phyloP scores from a whole-genome alignment of 2,113 vertebrate genomes.

The Gopherus evgoodei region DNA sequence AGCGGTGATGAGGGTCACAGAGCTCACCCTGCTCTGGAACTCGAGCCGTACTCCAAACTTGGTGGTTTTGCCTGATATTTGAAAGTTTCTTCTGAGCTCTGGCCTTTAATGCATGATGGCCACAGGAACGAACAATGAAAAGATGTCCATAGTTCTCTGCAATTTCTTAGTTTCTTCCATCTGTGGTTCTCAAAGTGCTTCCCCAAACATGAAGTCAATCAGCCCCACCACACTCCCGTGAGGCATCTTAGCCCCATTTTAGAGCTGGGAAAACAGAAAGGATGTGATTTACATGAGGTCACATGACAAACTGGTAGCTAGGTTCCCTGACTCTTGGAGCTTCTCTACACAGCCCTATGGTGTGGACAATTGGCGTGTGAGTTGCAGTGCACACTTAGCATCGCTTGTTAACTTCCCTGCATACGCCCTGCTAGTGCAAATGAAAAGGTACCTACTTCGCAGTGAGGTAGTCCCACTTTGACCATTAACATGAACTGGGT shows the following conservation, averaged over 20 bases:
- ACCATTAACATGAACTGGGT: neutral
- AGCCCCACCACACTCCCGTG: neutral
- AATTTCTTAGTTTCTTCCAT: constrained; percentile 21
- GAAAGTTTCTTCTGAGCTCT: neutral
- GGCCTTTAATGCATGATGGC: fast-evolving
- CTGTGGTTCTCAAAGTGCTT: neutral
- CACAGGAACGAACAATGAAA: constrained; percentile 33
- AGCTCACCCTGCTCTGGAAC: neutral
- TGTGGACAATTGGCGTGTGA: neutral
- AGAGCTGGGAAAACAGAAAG: neutral
- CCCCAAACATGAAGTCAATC: constrained; percentile 5
- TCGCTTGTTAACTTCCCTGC: neutral
- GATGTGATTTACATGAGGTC: neutral
- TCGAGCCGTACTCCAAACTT: fast-evolving
- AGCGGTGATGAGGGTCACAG: fast-evolving
- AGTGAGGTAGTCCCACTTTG: neutral
- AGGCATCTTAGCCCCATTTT: neutral
- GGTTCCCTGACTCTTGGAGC: neutral
- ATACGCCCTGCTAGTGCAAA: too few species aligned
- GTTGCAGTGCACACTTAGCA: neutral
- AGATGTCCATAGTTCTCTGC: constrained; percentile 8
- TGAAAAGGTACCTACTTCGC: neutral
- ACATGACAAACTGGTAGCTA: too few species aligned
- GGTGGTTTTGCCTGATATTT: neutral
- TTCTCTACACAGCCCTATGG: neutral